Evolutionary conservation across 2,797 vertebrate genomes (phyloP).

Genomic region (Anas bernieri): DNA sequence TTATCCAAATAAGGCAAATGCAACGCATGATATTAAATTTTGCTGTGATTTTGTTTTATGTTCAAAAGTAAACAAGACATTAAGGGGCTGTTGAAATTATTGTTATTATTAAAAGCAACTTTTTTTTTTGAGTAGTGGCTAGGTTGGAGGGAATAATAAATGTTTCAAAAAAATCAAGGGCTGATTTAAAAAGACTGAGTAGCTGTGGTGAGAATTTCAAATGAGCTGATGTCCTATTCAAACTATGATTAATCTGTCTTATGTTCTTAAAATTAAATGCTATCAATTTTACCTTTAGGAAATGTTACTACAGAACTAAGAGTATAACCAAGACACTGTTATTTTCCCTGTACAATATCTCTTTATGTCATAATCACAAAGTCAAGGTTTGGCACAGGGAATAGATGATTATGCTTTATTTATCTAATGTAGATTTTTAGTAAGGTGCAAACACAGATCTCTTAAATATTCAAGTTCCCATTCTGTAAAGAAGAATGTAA

Average conservation of each 20-base stretch:
- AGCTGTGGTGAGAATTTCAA: not conserved
- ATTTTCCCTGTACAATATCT: not conserved
- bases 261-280: constrained; percentile 18
- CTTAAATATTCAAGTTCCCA: constrained; percentile 19
- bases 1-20: not conserved
- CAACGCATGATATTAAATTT: not conserved
- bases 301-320: not conserved
- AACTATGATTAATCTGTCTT: not conserved
- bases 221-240: not conserved
- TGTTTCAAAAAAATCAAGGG: not conserved
- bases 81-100: not conserved
- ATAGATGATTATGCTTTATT: not conserved
- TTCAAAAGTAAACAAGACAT: not conserved
- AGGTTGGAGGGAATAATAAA: not conserved
- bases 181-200: not conserved
- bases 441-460: not conserved
- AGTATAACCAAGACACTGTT: not conserved
- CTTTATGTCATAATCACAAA: not conserved
- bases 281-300: constrained; percentile 13
- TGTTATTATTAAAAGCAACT: not conserved
- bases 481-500: constrained; percentile 22
- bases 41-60: not conserved
- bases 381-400: not conserved
- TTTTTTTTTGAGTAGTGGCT: not conserved
- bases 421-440: not conserved